Evolutionary conservation across 2,113 vertebrate genomes (phyloP).

Genomic region (Choloepus hoffmanni): DNA sequence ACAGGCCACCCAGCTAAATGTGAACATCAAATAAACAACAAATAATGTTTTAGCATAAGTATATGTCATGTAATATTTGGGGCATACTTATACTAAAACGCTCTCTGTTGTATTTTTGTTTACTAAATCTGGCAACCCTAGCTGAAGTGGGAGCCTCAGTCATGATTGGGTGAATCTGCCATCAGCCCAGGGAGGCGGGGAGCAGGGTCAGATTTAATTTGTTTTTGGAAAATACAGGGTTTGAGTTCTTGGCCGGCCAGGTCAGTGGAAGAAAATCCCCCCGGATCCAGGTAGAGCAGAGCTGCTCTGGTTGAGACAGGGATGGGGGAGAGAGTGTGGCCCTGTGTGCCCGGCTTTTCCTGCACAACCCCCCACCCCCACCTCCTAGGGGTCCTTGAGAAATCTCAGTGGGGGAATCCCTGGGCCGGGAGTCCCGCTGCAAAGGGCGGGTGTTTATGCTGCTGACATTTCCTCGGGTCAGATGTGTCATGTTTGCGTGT

Average conservation of each 20-base stretch:
- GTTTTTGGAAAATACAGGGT: background rate
- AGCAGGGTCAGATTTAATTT: background rate
- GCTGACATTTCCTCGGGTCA: too few species aligned
- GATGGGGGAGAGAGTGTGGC: rapidly evolving
- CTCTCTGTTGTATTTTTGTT: too few species aligned
- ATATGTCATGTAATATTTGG: background rate
- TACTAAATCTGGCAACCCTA: background rate
- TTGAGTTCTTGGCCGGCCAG: background rate
- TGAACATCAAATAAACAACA: background rate
- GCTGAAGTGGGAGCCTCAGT: background rate
- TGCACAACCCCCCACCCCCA: too few species aligned
- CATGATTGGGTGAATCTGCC: background rate
- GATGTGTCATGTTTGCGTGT: rapidly evolving
- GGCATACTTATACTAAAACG: background rate
- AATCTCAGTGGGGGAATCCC: background rate
- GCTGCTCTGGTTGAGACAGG: background rate
- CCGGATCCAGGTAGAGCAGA: background rate
- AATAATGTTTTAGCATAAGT: background rate
- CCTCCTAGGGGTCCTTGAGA: background rate
- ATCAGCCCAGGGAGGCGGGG: background rate
- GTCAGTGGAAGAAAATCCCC: background rate
- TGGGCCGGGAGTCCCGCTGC: background rate
- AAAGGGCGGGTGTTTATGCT: background rate
- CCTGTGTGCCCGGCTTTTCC: rapidly evolving
- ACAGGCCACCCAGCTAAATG: background rate